Base-by-base conservation (phyloP, 2,888 invertebrate genomes). In the Eilema griseolum region DNA sequence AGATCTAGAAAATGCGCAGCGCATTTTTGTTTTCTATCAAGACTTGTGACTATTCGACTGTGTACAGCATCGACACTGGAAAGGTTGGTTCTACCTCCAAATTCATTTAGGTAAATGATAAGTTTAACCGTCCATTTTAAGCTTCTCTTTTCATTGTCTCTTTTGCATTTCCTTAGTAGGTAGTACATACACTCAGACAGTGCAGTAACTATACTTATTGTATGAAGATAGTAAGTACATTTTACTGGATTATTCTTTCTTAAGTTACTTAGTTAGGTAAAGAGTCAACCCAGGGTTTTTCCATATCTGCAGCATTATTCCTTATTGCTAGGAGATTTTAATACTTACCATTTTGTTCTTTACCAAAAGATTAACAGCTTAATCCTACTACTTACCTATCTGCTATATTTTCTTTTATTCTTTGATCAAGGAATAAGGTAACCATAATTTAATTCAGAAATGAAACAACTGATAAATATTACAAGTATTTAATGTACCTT, bases 401-500 rank as follows among this genome's bases (percentile, higher is more conserved):
- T 52, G 52, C 52, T 5, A n/a, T n/a, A 8, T 59, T 59, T 26
- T 26, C 8, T 59, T 26, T 3, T 12, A 59, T 26, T 59, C 20
- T 59, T 7, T 4, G 20, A 59, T 59, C 26, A 59, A 59, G 59
- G n/a, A 33, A 28, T 11, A 33, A 37, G 23, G 52, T 20, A n/a
- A 52, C n/a, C 52, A 52, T 52, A 14, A 26, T 57, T 57, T 23
- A 24, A 20, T 3, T 59, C 28, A 28, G 14, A 85, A 95, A 92
- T 92, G 79, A 94, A 94, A 93, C 92, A 82, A 89, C 87, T 73
- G 33, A 81, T 86, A 85, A 86, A 93, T 90, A 91, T 93, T 95
- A 95, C 94, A 94, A 92, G 93, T 94, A 95, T 93, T 92, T 94
- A 95, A 95, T 95, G 94, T 95, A 95, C 93, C 94, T 93, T 91